Base-by-base conservation (phyloP, 1,140 invertebrate genomes). In the Drosophila pseudoobscura region DNA sequence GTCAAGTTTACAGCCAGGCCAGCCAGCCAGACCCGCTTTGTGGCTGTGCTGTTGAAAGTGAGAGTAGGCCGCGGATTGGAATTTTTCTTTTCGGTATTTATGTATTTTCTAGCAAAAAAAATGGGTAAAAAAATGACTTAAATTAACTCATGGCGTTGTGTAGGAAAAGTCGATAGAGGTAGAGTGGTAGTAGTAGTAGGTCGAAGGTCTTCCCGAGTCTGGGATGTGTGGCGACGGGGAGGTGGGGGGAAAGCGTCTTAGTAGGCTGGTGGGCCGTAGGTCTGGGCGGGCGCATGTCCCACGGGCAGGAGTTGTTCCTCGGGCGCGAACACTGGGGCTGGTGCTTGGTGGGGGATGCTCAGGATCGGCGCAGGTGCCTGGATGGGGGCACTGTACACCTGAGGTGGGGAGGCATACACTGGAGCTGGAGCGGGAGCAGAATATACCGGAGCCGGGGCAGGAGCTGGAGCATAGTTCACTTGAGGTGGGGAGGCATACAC, bases 221-320 rank as follows among this genome's bases (percentile, higher is more conserved):
- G 5, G 49, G 26, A 58, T 56, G 45, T 11, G 35, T 41, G 9
- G 2, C 29, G 39, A 5, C 5, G 24, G 24, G 24, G 45, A 43
- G 49, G 56, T 62, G 54, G 39, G 20, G 43, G 41, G 41, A 41
- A 44, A 31, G 9, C 26, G 22, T 55, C 29, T 63, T 85, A 85
- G 39, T 64, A 87, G 4, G 57, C 64, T 0, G 88, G 76, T 57
- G 88, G 87, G n/a, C 88, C 87, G 44, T 90, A 90, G 43, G 70
- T 80, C 70, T 80, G 87, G 55, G 87, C 87, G 4, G 87, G 87
- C 2, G 65, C 52, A 46, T 90, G 87, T 11, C 82, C 78, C 35
- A 87, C 39, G 39, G 79, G 84, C 58, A 88, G 49, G 0, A 44
- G 9, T 13, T 47, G 61, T 50, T 88, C 83, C 45, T 88, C 66